Evolutionary conservation across 1,140 invertebrate species (phyloP), one percentile per base, ranked within the genome.

Genomic region (Ptiloglossa arizonensis): DNA sequence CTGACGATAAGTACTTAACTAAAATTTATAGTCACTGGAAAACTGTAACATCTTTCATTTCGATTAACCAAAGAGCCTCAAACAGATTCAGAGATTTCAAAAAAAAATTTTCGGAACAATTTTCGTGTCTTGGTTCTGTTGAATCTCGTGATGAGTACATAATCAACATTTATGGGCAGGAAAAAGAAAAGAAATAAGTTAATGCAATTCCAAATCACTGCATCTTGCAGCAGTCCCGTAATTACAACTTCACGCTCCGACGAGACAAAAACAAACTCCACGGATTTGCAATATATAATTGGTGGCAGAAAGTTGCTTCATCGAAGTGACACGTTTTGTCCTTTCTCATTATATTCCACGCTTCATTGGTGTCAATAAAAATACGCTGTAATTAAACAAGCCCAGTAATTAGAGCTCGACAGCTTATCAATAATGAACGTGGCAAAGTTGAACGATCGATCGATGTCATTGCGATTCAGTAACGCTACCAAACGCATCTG

Each of bases 141-240:
- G n/a, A n/a, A n/a, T n/a, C n/a, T n/a, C n/a, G n/a, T n/a, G n/a
- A n/a, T 72, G 50, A 72, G 46, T 50, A 41, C 27, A 57, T 48
- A 63, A 52, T 32, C 32, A 50, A n/a, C 22, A 17, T 32, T 59
- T 57, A 27, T 35, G 4, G 17, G 17, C 22, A 15, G 54, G 11
- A 29, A 15, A 27, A 52, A 57, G 13, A 3, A n/a, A n/a, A n/a
- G 22, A 17, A 73, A 35, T 52, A 29, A 60, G 22, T 67, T 67
- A 57, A 75, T 67, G 13, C 50, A 75, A 32, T 75, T 67, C 52
- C 24, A 64, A 73, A 62, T 74, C 35, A n/a, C 19, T 27, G 29
- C 54, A 19, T 19, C 19, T 32, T 13, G 19, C 35, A 24, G 5
- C 29, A 11, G 19, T 1, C 27, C 62, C 35, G 44, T 19, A 50